Percentiles rank a stretch among this genome's conserved stretches.
Conservation (phyloP, 2,797 vertebrate species). For the Pogoniulus pusillus region DNA sequence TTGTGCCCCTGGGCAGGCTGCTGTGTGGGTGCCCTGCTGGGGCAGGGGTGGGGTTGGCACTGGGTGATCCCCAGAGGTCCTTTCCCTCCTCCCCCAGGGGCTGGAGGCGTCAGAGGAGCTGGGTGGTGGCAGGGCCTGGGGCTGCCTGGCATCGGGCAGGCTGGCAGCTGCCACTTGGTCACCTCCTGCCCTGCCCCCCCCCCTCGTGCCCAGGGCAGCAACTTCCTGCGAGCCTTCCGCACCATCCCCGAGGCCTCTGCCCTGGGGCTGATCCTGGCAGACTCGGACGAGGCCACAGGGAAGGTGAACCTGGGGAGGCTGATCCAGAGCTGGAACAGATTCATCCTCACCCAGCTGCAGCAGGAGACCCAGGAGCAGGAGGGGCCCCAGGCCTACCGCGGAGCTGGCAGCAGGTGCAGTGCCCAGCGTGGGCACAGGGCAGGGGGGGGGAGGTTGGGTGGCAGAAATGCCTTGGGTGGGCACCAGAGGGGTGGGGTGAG, state of each 20-base stretch:
- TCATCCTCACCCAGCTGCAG: slow-evolving; percentile 97
- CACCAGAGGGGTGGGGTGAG: no score
- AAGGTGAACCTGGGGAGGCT: slow-evolving; percentile 92
- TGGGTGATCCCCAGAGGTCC: no score
- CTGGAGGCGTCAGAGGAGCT: accelerated
- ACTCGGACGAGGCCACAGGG: slow-evolving; percentile 95
- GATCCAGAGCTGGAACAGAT: slow-evolving; percentile 99
- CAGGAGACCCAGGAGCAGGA: slow-evolving; percentile 98
- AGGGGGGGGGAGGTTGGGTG: no score
- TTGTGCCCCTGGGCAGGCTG: no score
- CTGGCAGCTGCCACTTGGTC: neutral
- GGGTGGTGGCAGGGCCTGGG: neutral
- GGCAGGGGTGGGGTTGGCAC: no score
- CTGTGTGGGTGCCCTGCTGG: no score
- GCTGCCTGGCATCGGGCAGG: neutral
- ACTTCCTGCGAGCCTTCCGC: slow-evolving; percentile 95
- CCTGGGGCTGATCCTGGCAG: slow-evolving; percentile 93
- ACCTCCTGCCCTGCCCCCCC: neutral
- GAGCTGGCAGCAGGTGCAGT: slow-evolving; percentile 85
- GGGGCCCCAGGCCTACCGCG: slow-evolving; percentile 93
- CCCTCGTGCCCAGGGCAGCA: slow-evolving; percentile 85
- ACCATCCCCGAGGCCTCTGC: slow-evolving; percentile 97
- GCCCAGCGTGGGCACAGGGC: neutral
- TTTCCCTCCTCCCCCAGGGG: no score
- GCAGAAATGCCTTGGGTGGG: no score